A percentile compares a stretch with the other conserved stretches of the same genome.
Evolutionary conservation across 1,140 invertebrate genomes (phyloP).

Genomic region (Coelopa frigida): DNA sequence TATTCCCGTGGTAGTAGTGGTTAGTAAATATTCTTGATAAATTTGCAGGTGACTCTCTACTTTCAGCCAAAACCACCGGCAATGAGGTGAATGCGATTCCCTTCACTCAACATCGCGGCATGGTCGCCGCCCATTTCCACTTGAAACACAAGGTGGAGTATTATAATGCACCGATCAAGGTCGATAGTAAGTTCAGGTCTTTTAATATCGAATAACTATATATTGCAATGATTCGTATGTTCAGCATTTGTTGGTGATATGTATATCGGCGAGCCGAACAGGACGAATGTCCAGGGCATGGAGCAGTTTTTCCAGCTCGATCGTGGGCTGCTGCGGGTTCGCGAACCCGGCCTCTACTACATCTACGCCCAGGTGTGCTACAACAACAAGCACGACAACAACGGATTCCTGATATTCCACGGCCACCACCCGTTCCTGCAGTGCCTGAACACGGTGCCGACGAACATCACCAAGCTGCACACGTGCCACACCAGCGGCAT

Average conservation of each 20-base stretch:
- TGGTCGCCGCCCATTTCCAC: slow-evolving; percentile 35
- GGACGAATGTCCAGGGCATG: slow-evolving; percentile 17
- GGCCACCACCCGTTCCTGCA: slow-evolving; percentile 47
- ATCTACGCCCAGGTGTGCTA: slow-evolving; percentile 64
- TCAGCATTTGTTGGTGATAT: slow-evolving; percentile 31
- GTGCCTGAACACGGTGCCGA: slow-evolving; percentile 51
- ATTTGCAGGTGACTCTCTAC: slow-evolving; percentile 34
- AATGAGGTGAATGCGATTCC: not conserved
- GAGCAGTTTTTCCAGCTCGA: slow-evolving; percentile 23
- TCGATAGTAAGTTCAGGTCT: slow-evolving; percentile 18
- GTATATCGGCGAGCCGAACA: slow-evolving; percentile 30
- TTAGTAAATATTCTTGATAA: not conserved
- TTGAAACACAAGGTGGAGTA: slow-evolving; percentile 22
- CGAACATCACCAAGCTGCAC: slow-evolving; percentile 53
- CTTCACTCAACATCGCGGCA: too few relatives aligned
- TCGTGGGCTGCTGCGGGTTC: slow-evolving; percentile 50
- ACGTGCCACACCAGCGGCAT: slow-evolving; percentile 68
- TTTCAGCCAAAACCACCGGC: slow-evolving; percentile 35
- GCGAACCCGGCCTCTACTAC: slow-evolving; percentile 55
- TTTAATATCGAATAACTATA: not conserved
- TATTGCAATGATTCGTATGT: slow-evolving; percentile 1
- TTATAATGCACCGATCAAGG: slow-evolving; percentile 15
- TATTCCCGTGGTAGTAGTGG: too few relatives aligned
- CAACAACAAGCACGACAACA: slow-evolving; percentile 56
- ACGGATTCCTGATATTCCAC: slow-evolving; percentile 55